Evolutionary conservation across 2,113 vertebrate species (phyloP).

Genomic region (Atrichornis clamosus): DNA sequence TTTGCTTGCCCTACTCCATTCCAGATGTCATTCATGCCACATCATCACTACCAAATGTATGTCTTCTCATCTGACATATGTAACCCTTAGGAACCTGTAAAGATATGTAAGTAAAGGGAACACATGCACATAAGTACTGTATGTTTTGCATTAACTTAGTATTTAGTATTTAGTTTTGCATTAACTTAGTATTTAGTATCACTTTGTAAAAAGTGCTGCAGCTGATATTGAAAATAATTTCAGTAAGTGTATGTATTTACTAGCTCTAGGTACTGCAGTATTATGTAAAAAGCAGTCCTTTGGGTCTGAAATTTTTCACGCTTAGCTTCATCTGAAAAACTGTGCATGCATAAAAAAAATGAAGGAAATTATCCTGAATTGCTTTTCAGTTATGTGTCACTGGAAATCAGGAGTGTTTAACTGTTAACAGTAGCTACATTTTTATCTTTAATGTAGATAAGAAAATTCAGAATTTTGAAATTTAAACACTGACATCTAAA

Average conservation of each 20-base stretch:
- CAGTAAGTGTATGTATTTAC: neutral
- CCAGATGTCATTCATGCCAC: conserved; percentile 30
- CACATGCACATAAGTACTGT: neutral
- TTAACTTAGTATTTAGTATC: neutral
- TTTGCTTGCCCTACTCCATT: conserved; percentile 14
- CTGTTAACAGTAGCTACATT: neutral
- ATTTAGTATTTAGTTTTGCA: neutral
- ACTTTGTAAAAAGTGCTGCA: neutral
- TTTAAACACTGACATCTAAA: neutral
- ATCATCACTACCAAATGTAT: conserved; percentile 8
- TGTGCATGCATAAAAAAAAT: neutral
- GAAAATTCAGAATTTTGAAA: neutral
- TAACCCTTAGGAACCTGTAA: neutral
- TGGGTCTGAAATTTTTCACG: neutral
- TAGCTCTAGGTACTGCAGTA: neutral
- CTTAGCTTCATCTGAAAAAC: conserved; percentile 3
- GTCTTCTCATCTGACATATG: neutral
- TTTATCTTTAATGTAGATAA: neutral
- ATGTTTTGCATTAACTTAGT: neutral
- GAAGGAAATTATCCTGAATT: neutral
- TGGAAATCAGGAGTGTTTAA: neutral
- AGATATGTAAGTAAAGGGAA: neutral
- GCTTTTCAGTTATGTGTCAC: neutral
- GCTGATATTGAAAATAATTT: neutral
- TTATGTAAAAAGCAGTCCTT: neutral